Evolutionary conservation across 2,888 invertebrate genomes (phyloP).

Genomic region (Megalurothrips usitatus): DNA sequence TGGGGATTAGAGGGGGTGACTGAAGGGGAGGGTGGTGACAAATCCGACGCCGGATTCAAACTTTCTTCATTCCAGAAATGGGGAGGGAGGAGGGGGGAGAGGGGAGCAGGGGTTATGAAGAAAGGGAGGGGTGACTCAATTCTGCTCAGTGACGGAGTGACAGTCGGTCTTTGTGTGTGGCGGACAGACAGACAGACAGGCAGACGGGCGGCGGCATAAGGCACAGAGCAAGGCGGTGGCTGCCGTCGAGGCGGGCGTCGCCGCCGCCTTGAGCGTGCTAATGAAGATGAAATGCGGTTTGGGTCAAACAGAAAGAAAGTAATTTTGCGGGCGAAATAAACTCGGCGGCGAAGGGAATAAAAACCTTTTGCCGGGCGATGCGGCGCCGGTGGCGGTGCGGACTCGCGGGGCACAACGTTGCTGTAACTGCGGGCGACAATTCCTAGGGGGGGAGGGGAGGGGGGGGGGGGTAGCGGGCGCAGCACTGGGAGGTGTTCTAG

Average conservation of each 20-base stretch:
- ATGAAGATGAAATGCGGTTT: background rate
- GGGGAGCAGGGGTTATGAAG: no score
- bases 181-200: background rate
- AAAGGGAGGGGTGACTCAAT: no score
- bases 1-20: background rate
- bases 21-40: background rate
- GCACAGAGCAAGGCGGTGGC: no score
- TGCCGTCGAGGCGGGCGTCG: no score
- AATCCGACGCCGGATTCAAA: background rate
- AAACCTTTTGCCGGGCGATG: no score
- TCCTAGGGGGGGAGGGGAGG: background rate
- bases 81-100: background rate
- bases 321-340: background rate
- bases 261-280: background rate
- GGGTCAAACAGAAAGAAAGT: background rate
- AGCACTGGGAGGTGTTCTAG: background rate
- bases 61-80: constrained; percentile 2
- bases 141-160: no score
- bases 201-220: no score
- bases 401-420: no score
- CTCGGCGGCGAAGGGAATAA: background rate
- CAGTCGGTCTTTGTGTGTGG: no score
- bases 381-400: no score
- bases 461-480: background rate
- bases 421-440: background rate